Percentiles rank a stretch among this genome's conserved stretches.
Evolutionary conservation across 2,113 vertebrate genomes (phyloP).

Genomic region (Alosa alosa): DNA sequence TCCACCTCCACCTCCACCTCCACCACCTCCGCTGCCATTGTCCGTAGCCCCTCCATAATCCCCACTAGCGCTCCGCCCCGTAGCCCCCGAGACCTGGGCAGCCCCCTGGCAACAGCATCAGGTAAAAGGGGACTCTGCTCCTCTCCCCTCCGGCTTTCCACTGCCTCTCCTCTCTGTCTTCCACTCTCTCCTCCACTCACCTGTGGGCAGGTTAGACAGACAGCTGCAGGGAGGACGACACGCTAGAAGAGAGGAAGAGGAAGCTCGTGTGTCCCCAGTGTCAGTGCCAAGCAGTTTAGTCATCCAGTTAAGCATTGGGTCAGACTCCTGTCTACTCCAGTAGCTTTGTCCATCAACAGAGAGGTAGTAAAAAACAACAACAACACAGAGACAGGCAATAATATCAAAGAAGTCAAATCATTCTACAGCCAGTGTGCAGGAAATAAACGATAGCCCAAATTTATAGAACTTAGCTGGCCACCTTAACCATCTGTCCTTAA

Average conservation of each 20-base stretch:
- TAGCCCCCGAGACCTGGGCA: slow-evolving; percentile 90
- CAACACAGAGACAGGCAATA: not conserved
- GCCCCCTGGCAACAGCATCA: slow-evolving; percentile 99
- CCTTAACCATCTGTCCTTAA: not conserved
- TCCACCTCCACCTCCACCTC: slow-evolving; percentile 71
- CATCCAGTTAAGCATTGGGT: not conserved
- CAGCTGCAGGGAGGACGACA: not conserved
- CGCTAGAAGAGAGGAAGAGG: not conserved
- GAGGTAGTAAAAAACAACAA: not conserved
- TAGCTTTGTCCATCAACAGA: not conserved
- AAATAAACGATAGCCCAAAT: not conserved
- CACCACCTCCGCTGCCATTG: slow-evolving; percentile 72
- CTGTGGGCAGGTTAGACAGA: not conserved
- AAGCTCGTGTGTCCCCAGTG: not conserved
- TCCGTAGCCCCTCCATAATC: slow-evolving; percentile 90
- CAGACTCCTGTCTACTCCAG: not conserved
- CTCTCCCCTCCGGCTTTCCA: slow-evolving; percentile 47
- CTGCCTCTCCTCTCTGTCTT: slow-evolving; percentile 54
- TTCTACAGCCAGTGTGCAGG: not conserved
- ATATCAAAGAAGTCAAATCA: not conserved
- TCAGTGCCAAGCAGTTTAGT: not conserved
- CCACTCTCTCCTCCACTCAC: slow-evolving; percentile 31
- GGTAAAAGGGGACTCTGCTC: slow-evolving; percentile 85
- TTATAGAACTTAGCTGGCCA: not conserved
- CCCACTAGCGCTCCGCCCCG: slow-evolving; percentile 88